These are phyloP conservation scores for Volucella inanis DNA, from an alignment of 2,888 invertebrate genomes.

Conservation along the genomic window DNA sequence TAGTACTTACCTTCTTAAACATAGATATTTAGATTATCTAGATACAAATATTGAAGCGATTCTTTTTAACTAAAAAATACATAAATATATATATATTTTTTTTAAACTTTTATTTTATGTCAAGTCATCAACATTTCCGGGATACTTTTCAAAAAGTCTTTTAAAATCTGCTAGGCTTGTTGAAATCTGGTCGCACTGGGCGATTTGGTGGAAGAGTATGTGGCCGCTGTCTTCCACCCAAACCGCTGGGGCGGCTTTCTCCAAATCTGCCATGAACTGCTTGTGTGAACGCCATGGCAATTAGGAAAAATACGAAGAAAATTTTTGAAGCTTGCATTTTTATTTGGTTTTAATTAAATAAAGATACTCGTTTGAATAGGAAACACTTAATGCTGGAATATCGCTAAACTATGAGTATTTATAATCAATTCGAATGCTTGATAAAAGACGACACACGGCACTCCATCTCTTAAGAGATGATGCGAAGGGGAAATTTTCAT, in stretches of 20 bases:
- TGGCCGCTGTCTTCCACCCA: slow-evolving; percentile 40
- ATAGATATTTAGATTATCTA: too few relatives aligned
- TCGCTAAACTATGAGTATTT: slow-evolving; percentile 5
- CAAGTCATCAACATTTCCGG: too few relatives aligned
- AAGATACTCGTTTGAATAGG: background rate
- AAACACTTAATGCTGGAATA: slow-evolving; percentile 18
- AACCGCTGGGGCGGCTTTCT: slow-evolving; percentile 17
- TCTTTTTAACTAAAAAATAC: too few relatives aligned
- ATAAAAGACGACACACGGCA: slow-evolving; percentile 8
- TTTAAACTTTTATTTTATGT: too few relatives aligned
- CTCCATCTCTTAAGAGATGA: background rate
- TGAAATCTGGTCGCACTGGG: slow-evolving; percentile 48
- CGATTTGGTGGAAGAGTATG: slow-evolving; percentile 59
- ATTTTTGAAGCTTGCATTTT: slow-evolving; percentile 57
- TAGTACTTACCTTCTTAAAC: too few relatives aligned
- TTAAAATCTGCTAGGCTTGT: slow-evolving; percentile 19
- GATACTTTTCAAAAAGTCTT: background rate
- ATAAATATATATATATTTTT: too few relatives aligned
- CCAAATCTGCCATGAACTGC: slow-evolving; percentile 34
- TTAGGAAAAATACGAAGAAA: slow-evolving; percentile 45
- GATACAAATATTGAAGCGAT: too few relatives aligned
- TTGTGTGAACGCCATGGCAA: slow-evolving; percentile 52
- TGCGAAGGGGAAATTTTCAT: background rate
- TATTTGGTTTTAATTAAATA: background rate
- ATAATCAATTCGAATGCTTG: slow-evolving; percentile 9